A percentile compares a stretch with the other conserved stretches of the same genome.
phyloP scores from a whole-genome alignment of 2,797 vertebrate genomes.

The Dicrostonyx torquatus region DNA sequence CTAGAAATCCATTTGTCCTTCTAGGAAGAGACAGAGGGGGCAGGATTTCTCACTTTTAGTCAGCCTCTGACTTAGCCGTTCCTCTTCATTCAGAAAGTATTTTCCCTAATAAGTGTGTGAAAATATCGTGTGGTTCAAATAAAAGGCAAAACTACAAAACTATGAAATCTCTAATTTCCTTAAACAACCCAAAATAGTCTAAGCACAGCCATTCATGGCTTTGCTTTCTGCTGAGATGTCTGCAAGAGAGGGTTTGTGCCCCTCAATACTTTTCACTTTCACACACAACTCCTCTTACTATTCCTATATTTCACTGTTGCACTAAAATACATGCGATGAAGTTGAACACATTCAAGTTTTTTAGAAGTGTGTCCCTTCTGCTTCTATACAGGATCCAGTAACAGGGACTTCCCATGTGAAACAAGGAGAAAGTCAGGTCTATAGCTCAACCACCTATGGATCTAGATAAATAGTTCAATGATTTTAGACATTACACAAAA shows the following conservation, averaged over 20 bases:
- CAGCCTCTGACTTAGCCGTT: conserved; percentile 24
- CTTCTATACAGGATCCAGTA: not conserved
- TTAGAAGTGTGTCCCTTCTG: not conserved
- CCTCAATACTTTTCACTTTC: not conserved
- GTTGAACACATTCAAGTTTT: not conserved
- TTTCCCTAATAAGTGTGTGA: not conserved
- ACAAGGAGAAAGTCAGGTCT: not conserved
- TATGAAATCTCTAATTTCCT: not conserved
- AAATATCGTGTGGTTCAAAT: conserved; percentile 2
- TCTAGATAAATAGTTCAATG: not conserved
- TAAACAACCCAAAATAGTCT: conserved; percentile 24
- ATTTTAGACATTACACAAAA: not conserved
- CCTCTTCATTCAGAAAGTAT: conserved; percentile 36
- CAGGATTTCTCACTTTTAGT: conserved; percentile 18
- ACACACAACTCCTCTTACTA: not conserved
- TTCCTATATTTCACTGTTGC: not conserved
- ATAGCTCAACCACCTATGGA: not conserved
- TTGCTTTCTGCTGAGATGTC: not conserved
- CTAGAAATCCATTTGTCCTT: conserved; percentile 60
- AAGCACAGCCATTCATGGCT: not conserved
- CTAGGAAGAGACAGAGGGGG: not conserved
- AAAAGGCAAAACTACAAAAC: not conserved
- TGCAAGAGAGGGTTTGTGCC: conserved; percentile 17
- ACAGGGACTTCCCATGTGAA: not conserved
- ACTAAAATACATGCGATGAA: conserved; percentile 23